phyloP scores from a whole-genome alignment of 2,888 invertebrate species.

The Conchocele bisecta region DNA sequence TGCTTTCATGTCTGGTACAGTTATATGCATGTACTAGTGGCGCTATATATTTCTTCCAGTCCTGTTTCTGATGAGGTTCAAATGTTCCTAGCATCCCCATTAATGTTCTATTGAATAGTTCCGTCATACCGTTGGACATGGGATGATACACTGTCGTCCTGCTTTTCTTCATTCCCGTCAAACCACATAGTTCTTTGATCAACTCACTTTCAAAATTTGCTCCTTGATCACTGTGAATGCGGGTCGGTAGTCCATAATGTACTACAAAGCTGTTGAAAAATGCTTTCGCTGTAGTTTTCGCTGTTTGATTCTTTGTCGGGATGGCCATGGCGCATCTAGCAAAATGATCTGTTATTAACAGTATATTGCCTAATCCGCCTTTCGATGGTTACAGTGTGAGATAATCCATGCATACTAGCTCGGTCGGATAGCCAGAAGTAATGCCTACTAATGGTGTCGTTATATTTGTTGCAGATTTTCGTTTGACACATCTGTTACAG shows the following conservation, averaged over 20 bases:
- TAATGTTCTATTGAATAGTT: constrained; percentile 1
- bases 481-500: constrained; percentile 14
- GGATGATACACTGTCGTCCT: neutral
- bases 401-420: constrained; percentile 14
- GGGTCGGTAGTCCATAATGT: neutral
- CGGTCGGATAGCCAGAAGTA: constrained; percentile 8
- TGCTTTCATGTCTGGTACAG: too few relatives aligned
- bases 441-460: neutral
- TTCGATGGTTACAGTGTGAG: neutral
- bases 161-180: neutral
- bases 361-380: neutral
- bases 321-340: neutral
- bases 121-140: neutral
- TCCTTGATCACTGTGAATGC: constrained; percentile 6
- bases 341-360: constrained; percentile 3
- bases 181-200: neutral
- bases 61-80: neutral
- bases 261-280: neutral
- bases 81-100: neutral
- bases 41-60: neutral
- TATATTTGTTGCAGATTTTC: constrained; percentile 4
- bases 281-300: too few relatives aligned
- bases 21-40: neutral
- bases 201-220: constrained; percentile 6
- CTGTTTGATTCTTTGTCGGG: too few relatives aligned